A percentile compares a stretch with the other conserved stretches of the same genome.
Conservation (phyloP, 2,113 vertebrate genomes). For the Microcebus jonahi region DNA sequence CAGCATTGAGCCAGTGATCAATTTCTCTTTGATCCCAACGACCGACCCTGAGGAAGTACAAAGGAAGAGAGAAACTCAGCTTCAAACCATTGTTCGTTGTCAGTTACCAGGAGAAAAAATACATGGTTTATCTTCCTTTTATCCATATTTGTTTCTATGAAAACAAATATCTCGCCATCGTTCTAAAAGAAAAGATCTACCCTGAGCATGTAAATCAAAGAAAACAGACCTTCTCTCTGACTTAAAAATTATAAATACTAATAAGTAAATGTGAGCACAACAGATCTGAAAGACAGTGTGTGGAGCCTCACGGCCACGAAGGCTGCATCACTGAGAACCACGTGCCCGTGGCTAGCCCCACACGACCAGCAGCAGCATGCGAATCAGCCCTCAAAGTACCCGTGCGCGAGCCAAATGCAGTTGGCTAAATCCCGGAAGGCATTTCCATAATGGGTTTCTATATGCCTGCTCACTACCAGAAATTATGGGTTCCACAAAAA, state of each 20-base stretch:
- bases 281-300: not conserved
- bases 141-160: not conserved
- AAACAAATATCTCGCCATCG: not conserved
- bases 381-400: not conserved
- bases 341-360: not conserved
- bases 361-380: not conserved
- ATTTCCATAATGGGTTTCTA: constrained; percentile 11
- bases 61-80: not conserved
- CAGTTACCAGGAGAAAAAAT: constrained; percentile 1
- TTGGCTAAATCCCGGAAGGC: constrained; percentile 41
- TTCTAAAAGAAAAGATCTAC: not conserved
- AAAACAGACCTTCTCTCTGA: not conserved
- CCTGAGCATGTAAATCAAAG: constrained; percentile 17
- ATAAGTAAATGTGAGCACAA: constrained; percentile 2
- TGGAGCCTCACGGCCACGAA: not conserved
- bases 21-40: not conserved
- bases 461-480: constrained; percentile 45
- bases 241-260: constrained; percentile 51
- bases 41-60: not conserved
- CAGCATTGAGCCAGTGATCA: not conserved
- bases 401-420: not conserved
- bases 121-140: not conserved
- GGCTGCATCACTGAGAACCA: not conserved
- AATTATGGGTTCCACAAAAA: constrained; percentile 69
- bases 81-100: not conserved